A percentile compares a stretch with the other conserved stretches of the same genome.
phyloP scores from a whole-genome alignment of 2,113 vertebrate genomes.

The Nycticebus coucang region DNA sequence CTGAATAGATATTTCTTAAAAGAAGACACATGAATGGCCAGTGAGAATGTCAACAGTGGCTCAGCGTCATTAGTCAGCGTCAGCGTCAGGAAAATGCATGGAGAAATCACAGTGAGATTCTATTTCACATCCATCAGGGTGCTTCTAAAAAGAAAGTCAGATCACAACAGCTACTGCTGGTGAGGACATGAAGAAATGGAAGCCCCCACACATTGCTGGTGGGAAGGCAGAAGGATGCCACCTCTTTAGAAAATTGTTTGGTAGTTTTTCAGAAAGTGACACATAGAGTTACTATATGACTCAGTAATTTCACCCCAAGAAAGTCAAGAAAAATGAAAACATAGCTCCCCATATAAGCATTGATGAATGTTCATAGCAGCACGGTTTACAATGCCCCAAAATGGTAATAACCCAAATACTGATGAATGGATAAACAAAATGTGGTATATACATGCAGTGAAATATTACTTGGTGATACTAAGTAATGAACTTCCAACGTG shows the following conservation, averaged over 20 bases:
- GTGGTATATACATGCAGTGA: not conserved
- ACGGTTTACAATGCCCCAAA: not conserved
- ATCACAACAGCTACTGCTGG: not conserved
- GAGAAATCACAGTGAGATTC: not conserved
- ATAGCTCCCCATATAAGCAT: too few species aligned
- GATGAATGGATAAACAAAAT: not conserved
- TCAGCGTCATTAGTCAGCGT: not conserved
- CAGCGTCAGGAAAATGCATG: not conserved
- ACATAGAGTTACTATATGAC: not conserved
- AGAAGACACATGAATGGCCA: not conserved
- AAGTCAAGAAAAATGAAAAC: not conserved
- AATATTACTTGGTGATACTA: slow-evolving; percentile 14
- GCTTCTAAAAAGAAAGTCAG: not conserved
- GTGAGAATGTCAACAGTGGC: not conserved
- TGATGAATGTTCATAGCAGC: not conserved
- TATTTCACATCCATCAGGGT: not conserved
- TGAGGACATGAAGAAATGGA: not conserved
- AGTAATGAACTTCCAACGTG: not conserved
- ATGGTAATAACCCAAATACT: not conserved
- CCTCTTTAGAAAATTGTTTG: not conserved
- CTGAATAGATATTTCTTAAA: not conserved
- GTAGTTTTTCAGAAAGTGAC: not conserved
- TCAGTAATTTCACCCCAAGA: not conserved
- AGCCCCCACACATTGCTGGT: not conserved
- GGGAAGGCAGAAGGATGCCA: not conserved